Percentiles rank a stretch among this genome's conserved stretches.
Conservation (phyloP, 1,140 invertebrate species). For the Brachionus angularis region DNA sequence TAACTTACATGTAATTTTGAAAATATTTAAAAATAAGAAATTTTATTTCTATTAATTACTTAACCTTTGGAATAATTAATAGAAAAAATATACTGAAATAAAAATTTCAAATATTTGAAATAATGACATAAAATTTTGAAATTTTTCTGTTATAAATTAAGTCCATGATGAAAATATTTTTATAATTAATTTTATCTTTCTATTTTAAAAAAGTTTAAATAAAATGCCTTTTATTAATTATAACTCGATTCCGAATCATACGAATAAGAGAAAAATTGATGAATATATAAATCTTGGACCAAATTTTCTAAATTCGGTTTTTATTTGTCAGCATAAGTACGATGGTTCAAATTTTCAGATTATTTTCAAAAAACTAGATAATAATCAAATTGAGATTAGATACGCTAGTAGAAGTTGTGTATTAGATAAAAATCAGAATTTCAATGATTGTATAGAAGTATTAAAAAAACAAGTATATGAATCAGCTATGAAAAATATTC, state of each 20-base stretch:
- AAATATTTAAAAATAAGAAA: too few relatives aligned
- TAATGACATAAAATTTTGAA: too few relatives aligned
- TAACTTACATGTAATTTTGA: too few relatives aligned
- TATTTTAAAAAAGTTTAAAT: too few relatives aligned
- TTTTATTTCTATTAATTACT: too few relatives aligned
- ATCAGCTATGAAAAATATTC: background rate
- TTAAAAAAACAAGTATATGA: background rate
- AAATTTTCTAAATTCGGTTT: background rate
- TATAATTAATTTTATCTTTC: too few relatives aligned
- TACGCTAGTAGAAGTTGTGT: conserved; percentile 23
- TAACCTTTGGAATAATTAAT: too few relatives aligned
- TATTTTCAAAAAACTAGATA: background rate
- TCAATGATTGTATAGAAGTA: background rate
- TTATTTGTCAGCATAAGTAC: conserved; percentile 20
- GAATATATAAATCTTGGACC: background rate
- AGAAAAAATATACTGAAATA: too few relatives aligned
- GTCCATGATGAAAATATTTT: too few relatives aligned
- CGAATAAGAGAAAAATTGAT: conserved; percentile 8
- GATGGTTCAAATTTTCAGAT: conserved; percentile 37
- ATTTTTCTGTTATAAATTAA: too few relatives aligned
- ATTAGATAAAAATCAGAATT: background rate
- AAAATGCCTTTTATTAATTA: conserved; percentile 20
- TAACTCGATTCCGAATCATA: background rate
- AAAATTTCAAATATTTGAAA: too few relatives aligned
- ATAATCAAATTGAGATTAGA: background rate